These are phyloP conservation scores for Chanos chanos DNA, from an alignment of 2,797 vertebrate genomes.

Conservation along the genomic window DNA sequence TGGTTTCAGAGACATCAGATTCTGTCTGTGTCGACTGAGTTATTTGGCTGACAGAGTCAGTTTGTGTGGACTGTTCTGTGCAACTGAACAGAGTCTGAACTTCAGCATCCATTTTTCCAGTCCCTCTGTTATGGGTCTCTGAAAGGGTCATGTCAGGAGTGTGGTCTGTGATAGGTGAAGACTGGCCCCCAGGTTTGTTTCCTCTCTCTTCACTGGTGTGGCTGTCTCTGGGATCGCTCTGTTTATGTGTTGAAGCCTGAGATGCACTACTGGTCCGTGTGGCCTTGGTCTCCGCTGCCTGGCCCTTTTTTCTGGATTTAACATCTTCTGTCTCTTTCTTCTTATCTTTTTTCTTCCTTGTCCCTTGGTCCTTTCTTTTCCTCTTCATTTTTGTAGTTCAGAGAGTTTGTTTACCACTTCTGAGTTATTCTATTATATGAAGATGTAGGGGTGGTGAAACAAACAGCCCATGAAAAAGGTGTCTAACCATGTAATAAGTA, in stretches of 20 bases:
- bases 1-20: background rate
- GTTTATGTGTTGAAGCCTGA: constrained; percentile 14
- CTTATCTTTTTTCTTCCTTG: constrained; percentile 20
- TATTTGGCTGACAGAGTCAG: constrained; percentile 7
- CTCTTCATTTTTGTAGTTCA: too few species aligned
- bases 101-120: constrained; percentile 33
- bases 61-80: constrained; percentile 42
- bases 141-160: background rate
- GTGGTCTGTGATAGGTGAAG: background rate
- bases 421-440: too few species aligned
- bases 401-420: too few species aligned
- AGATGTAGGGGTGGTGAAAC: too few species aligned
- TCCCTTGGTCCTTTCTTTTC: too few species aligned
- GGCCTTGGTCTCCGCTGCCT: background rate
- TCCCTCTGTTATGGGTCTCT: background rate
- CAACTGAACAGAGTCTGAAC: constrained; percentile 41
- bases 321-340: constrained; percentile 20
- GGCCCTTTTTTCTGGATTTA: constrained; percentile 22
- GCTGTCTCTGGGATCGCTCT: constrained; percentile 6
- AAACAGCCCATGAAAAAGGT: too few species aligned
- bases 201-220: background rate
- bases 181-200: background rate
- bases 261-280: constrained; percentile 10
- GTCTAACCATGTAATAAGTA: too few species aligned
- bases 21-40: constrained; percentile 58